Percentiles rank a stretch among this genome's conserved stretches.
These are phyloP conservation scores for Physella acuta DNA, from an alignment of 1,140 invertebrate genomes.

Conservation along the genomic window DNA sequence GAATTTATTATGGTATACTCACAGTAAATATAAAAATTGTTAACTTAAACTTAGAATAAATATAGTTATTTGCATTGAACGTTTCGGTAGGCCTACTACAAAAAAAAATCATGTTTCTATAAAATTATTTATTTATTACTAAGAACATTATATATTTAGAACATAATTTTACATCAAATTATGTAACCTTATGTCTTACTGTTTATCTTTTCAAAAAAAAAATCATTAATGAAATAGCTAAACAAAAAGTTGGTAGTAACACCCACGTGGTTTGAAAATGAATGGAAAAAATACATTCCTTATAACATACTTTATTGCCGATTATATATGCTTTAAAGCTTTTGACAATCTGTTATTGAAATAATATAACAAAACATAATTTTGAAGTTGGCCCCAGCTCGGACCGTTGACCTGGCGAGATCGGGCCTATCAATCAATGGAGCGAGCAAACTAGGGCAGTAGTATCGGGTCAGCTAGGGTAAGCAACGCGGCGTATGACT, in stretches of 20 bases:
- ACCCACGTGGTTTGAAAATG: neutral
- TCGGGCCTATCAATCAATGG: slow-evolving; percentile 27
- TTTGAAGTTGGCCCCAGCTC: neutral
- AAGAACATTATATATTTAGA: no score
- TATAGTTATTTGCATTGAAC: no score
- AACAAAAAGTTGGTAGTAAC: neutral
- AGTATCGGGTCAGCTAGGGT: slow-evolving; percentile 30
- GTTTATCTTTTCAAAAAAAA: no score
- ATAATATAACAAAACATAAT: neutral
- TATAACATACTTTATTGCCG: neutral
- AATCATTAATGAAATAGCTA: neutral
- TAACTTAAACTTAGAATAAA: no score
- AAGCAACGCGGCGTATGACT: slow-evolving; percentile 20
- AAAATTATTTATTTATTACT: no score
- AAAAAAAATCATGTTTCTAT: no score
- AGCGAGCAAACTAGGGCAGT: slow-evolving; percentile 31
- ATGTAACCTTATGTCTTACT: no score
- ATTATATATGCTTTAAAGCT: neutral
- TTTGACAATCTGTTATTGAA: neutral
- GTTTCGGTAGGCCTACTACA: no score
- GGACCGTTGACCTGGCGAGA: slow-evolving; percentile 18
- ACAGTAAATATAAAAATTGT: no score
- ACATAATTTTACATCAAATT: no score
- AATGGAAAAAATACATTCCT: neutral
- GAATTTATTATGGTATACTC: no score